These are phyloP conservation scores for Netelia melanura DNA, from an alignment of 2,888 invertebrate genomes.

Conservation along the genomic window DNA sequence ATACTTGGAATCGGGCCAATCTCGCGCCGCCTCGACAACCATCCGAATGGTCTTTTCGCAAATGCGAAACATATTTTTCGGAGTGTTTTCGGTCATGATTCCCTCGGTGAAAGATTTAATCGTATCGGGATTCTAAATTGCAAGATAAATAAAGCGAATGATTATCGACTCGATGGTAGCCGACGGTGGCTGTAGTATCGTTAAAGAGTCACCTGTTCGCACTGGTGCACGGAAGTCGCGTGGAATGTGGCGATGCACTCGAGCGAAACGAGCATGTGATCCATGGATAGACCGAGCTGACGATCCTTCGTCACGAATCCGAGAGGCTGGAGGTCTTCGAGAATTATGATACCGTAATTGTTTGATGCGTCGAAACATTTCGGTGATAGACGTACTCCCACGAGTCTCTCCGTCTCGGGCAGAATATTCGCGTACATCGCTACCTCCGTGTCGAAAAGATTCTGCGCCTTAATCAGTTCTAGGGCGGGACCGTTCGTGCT, in stretches of 20 bases:
- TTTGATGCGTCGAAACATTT: constrained; percentile 49
- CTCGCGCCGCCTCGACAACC: constrained; percentile 42
- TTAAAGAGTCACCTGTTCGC: constrained; percentile 69
- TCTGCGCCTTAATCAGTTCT: constrained; percentile 62
- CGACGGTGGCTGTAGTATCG: background rate
- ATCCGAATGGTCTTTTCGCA: constrained; percentile 53
- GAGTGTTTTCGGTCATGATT: constrained; percentile 65
- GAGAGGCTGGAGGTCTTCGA: constrained; percentile 71
- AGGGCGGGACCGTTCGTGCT: background rate
- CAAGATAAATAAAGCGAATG: background rate
- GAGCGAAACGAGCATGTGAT: constrained; percentile 68
- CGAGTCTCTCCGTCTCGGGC: constrained; percentile 66
- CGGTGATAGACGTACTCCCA: constrained; percentile 66
- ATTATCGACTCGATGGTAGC: too few relatives aligned
- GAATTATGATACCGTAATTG: constrained; percentile 59
- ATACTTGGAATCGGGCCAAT: constrained; percentile 68
- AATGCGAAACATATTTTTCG: constrained; percentile 47
- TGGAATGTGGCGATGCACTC: constrained; percentile 74
- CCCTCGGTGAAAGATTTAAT: constrained; percentile 68
- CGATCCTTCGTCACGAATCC: constrained; percentile 71
- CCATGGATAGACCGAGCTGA: constrained; percentile 69
- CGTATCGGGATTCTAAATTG: constrained; percentile 69
- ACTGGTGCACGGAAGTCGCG: constrained; percentile 73
- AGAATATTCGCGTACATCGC: constrained; percentile 64
- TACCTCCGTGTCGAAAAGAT: constrained; percentile 70